These are phyloP conservation scores for Thunnus maccoyii DNA, from an alignment of 2,113 vertebrate species.

Conservation along the genomic window DNA sequence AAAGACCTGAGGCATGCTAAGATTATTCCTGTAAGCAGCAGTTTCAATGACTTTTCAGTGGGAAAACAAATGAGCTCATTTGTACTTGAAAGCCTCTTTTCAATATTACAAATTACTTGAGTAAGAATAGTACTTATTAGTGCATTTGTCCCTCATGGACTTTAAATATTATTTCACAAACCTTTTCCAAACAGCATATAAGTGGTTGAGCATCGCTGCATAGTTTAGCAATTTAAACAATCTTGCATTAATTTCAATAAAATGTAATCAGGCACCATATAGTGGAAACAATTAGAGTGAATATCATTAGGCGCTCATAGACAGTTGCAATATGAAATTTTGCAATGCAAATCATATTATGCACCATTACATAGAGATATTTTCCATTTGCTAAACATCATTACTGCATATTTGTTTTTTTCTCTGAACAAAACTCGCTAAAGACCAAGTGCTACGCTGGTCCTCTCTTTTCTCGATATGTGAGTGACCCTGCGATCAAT, in stretches of 20 bases:
- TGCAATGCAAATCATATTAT: conserved; percentile 38
- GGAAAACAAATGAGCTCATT: conserved; percentile 72
- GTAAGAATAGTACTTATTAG: conserved; percentile 65
- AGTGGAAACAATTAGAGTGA: conserved; percentile 46
- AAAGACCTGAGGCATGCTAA: conserved; percentile 11
- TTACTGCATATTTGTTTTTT: conserved; percentile 18
- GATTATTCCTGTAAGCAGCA: conserved; percentile 34
- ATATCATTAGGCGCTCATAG: conserved; percentile 4
- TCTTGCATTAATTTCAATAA: conserved; percentile 35
- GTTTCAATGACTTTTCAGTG: conserved; percentile 35
- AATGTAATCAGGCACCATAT: conserved; percentile 27
- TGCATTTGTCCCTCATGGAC: conserved; percentile 48
- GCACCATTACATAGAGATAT: conserved; percentile 24
- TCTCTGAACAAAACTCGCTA: background rate
- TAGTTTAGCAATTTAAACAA: conserved; percentile 23
- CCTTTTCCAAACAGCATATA: conserved; percentile 23
- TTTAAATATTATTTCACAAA: conserved; percentile 46
- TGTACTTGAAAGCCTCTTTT: conserved; percentile 70
- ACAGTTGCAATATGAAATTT: conserved; percentile 7
- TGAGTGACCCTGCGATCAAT: too few species aligned
- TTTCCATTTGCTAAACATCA: conserved; percentile 29
- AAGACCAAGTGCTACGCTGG: background rate
- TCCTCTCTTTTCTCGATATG: background rate
- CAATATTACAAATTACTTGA: conserved; percentile 64
- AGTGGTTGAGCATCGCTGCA: conserved; percentile 16